A percentile compares a stretch with the other conserved stretches of the same genome.
These are phyloP conservation scores for Limonius californicus DNA, from an alignment of 1,140 invertebrate species.

Conservation along the genomic window DNA sequence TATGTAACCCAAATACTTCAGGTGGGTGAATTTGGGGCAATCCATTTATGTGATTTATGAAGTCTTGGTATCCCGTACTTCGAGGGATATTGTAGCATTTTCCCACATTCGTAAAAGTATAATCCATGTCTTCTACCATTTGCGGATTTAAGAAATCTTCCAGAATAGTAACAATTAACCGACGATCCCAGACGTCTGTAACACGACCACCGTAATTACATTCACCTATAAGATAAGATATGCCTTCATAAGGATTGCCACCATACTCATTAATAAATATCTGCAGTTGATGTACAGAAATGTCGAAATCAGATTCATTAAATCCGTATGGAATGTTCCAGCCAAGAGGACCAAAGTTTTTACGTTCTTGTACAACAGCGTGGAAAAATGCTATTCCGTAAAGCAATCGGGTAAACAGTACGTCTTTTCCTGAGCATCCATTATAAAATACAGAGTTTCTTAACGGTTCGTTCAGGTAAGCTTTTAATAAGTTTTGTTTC, in stretches of 20 bases:
- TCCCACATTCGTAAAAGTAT: slow-evolving; percentile 55
- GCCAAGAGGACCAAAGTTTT: slow-evolving; percentile 87
- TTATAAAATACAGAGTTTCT: slow-evolving; percentile 67
- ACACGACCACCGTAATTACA: slow-evolving; percentile 96
- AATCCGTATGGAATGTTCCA: slow-evolving; percentile 96
- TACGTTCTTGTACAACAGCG: slow-evolving; percentile 85
- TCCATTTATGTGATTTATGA: slow-evolving; percentile 63
- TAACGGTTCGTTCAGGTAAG: slow-evolving; percentile 76
- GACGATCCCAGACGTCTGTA: slow-evolving; percentile 88
- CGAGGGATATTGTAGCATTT: slow-evolving; percentile 61
- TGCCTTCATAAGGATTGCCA: slow-evolving; percentile 79
- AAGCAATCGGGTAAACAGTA: slow-evolving; percentile 73
- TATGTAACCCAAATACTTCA: slow-evolving; percentile 84
- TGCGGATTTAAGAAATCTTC: slow-evolving; percentile 72
- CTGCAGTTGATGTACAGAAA: slow-evolving; percentile 78
- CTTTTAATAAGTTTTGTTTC: slow-evolving; percentile 78
- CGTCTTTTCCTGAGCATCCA: slow-evolving; percentile 64
- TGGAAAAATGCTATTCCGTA: slow-evolving; percentile 93
- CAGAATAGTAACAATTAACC: slow-evolving; percentile 78
- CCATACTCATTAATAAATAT: slow-evolving; percentile 72
- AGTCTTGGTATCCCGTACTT: slow-evolving; percentile 64
- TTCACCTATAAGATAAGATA: slow-evolving; percentile 87
- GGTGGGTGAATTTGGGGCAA: slow-evolving; percentile 65
- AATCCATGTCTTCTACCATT: slow-evolving; percentile 60
- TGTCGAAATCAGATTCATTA: slow-evolving; percentile 91